Conservation (phyloP, 2,113 vertebrate species). For the Perca flavescens region DNA sequence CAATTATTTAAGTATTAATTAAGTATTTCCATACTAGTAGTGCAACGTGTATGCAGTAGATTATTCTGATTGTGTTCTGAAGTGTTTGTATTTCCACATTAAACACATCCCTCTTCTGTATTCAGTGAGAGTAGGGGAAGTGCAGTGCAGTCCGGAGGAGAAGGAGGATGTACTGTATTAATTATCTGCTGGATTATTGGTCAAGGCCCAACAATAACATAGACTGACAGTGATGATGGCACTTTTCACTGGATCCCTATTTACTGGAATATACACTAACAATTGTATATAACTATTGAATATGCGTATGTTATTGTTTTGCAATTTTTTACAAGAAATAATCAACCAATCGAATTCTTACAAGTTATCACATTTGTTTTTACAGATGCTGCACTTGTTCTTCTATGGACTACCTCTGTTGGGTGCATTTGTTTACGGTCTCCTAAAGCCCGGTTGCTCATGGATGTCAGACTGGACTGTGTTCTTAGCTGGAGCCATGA, state of each 20-base stretch:
- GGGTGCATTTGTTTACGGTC: conserved; percentile 85
- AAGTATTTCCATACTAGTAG: not conserved
- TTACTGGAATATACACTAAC: not conserved
- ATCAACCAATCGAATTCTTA: too few species aligned
- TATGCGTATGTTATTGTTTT: not conserved
- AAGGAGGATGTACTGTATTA: conserved; percentile 59
- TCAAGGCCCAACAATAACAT: conserved; percentile 40
- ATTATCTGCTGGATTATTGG: conserved; percentile 49
- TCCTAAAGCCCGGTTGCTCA: conserved; percentile 88
- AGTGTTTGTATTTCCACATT: conserved; percentile 27
- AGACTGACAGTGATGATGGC: conserved; percentile 37
- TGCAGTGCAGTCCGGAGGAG: conserved; percentile 40
- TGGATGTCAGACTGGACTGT: conserved; percentile 92
- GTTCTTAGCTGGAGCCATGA: conserved; percentile 88
- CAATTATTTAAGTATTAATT: not conserved
- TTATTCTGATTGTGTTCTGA: not conserved
- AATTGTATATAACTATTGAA: not conserved
- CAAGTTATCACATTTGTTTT: not conserved
- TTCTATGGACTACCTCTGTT: conserved; percentile 90
- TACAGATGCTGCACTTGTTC: conserved; percentile 90
- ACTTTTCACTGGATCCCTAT: not conserved
- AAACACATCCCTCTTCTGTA: conserved; percentile 37
- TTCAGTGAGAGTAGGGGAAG: conserved; percentile 39
- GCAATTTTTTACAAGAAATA: not conserved
- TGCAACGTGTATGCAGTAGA: not conserved